Evolutionary conservation across 1,140 invertebrate genomes (phyloP).

Genomic region (Trachymyrmex septentrionalis): DNA sequence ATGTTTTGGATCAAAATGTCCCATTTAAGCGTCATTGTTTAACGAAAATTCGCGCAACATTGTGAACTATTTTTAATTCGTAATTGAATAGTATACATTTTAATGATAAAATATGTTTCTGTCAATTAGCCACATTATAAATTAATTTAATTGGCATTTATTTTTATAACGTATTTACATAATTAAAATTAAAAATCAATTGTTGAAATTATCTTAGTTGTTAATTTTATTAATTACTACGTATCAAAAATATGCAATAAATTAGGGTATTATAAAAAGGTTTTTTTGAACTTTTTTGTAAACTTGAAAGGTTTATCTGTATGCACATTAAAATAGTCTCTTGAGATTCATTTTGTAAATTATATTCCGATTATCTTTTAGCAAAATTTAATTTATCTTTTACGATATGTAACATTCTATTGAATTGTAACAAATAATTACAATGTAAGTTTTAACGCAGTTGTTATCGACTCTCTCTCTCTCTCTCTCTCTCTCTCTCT

Average conservation of each 20-base stretch:
- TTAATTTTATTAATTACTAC: background rate
- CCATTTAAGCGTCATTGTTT: conserved; percentile 40
- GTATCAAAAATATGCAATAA: background rate
- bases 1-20: conserved; percentile 60
- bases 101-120: background rate
- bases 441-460: conserved; percentile 1
- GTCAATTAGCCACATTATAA: background rate
- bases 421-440: background rate
- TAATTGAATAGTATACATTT: background rate
- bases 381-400: conserved; percentile 12
- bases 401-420: background rate
- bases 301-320: background rate
- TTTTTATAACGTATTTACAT: background rate
- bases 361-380: background rate
- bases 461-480: conserved; percentile 16
- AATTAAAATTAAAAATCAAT: background rate
- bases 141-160: background rate
- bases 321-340: background rate
- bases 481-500: too few relatives aligned
- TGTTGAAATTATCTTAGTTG: background rate
- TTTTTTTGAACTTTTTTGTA: too few relatives aligned
- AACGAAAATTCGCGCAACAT: conserved; percentile 34
- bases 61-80: background rate
- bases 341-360: background rate
- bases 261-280: background rate